A percentile compares a stretch with the other conserved stretches of the same genome.
Evolutionary conservation across 2,113 vertebrate species (phyloP).

Genomic region (Synchiropus splendidus): DNA sequence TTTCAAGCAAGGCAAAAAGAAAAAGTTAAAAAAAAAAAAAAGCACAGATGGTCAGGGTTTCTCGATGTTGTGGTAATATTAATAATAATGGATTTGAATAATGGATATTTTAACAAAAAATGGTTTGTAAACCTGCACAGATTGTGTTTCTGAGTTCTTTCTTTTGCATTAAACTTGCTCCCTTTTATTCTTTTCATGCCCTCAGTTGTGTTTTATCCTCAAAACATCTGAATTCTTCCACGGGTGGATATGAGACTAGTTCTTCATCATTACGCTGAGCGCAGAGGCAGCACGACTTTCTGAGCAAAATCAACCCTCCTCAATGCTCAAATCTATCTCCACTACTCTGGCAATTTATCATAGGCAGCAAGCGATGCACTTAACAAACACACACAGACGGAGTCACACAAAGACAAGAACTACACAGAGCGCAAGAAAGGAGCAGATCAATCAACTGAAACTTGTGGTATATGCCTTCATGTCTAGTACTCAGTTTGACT

Average conservation of each 20-base stretch:
- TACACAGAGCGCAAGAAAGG: slow-evolving; percentile 16
- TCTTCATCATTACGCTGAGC: slow-evolving; percentile 46
- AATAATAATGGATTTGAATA: too few species aligned
- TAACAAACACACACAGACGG: slow-evolving; percentile 16
- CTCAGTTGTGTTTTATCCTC: slow-evolving; percentile 24
- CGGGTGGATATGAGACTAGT: slow-evolving; percentile 29
- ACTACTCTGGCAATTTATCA: slow-evolving; percentile 45
- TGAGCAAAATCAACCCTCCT: slow-evolving; percentile 38
- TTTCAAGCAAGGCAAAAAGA: not conserved
- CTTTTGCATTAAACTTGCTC: not conserved
- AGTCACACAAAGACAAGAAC: slow-evolving; percentile 9
- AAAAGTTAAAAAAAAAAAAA: not conserved
- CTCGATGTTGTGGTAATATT: too few species aligned
- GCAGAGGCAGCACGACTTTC: slow-evolving; percentile 31
- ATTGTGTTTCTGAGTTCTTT: slow-evolving; percentile 6
- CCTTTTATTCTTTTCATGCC: slow-evolving; percentile 8
- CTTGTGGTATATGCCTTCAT: slow-evolving; percentile 31
- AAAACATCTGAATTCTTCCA: slow-evolving; percentile 29
- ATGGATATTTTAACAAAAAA: slow-evolving; percentile 5
- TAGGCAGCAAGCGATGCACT: slow-evolving; percentile 27
- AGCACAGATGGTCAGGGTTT: not conserved
- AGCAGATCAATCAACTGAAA: slow-evolving; percentile 46
- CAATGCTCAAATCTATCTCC: slow-evolving; percentile 43
- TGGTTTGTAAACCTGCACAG: not conserved
- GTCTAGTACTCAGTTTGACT: slow-evolving; percentile 46